Conservation (phyloP, 2,797 vertebrate genomes). For the Toxotes lorentzi region DNA sequence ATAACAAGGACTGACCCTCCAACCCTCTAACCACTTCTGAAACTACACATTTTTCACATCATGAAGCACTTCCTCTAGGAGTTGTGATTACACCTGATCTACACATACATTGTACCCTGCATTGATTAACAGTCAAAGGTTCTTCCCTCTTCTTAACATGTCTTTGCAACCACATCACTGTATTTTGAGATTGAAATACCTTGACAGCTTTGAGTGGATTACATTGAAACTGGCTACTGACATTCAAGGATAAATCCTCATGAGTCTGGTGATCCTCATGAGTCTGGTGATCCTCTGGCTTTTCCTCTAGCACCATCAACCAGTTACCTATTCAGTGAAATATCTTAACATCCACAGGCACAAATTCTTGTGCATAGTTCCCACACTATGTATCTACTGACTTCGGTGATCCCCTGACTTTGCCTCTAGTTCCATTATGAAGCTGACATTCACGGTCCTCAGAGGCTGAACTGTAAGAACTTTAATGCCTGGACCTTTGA, state of each 20-base stretch:
- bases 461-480: neutral
- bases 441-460: neutral
- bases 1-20: conserved; percentile 45
- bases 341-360: neutral
- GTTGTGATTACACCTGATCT: conserved; percentile 37
- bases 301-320: neutral
- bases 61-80: conserved; percentile 38
- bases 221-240: neutral
- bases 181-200: neutral
- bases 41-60: conserved; percentile 39
- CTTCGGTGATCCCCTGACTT: neutral
- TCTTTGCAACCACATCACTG: neutral
- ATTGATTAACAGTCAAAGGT: conserved; percentile 2
- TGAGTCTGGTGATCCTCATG: too few species aligned
- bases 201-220: neutral
- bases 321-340: neutral
- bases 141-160: neutral
- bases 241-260: neutral
- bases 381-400: neutral
- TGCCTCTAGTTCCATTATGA: neutral
- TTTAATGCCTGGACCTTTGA: neutral
- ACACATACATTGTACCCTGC: neutral
- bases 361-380: neutral
- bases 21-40: conserved; percentile 46
- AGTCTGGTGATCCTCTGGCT: neutral